These are phyloP conservation scores for Pseudomyrmex pallidus DNA, from an alignment of 1,140 invertebrate species.

Conservation along the genomic window DNA sequence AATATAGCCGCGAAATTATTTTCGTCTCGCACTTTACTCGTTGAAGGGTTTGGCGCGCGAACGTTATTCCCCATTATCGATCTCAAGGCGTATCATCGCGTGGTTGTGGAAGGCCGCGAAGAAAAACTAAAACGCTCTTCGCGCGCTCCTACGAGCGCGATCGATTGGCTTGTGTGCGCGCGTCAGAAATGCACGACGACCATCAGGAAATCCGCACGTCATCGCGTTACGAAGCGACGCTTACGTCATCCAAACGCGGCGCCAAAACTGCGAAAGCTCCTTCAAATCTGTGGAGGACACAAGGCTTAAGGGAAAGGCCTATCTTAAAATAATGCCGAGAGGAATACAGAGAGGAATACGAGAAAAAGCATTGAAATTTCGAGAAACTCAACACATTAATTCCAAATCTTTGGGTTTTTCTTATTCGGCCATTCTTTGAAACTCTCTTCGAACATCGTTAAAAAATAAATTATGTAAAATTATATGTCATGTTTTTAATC, in stretches of 20 bases:
- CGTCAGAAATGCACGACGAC: conserved; percentile 49
- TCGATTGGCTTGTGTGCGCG: conserved; percentile 32
- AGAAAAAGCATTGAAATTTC: not conserved
- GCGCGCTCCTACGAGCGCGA: not conserved
- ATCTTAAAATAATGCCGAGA: conserved; percentile 2
- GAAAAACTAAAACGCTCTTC: conserved; percentile 2
- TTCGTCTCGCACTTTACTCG: not conserved
- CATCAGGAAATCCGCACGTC: conserved; percentile 44
- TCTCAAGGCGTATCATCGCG: conserved; percentile 20
- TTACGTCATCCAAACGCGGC: conserved; percentile 36
- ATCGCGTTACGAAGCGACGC: conserved; percentile 31
- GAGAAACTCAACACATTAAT: too few relatives aligned
- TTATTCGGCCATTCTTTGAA: too few relatives aligned
- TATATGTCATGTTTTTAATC: too few relatives aligned
- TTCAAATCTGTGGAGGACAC: not conserved
- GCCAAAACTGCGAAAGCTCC: conserved; percentile 26
- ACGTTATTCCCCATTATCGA: conserved; percentile 20
- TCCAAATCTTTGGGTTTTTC: too few relatives aligned
- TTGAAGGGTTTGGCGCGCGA: not conserved
- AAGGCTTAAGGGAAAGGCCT: not conserved
- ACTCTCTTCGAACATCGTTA: too few relatives aligned
- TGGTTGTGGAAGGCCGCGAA: conserved; percentile 7
- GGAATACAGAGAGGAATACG: not conserved
- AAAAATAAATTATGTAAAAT: too few relatives aligned
- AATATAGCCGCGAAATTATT: not conserved